Evolutionary conservation across 2,888 invertebrate species (phyloP).

Genomic region (Eupithecia pulchellata): DNA sequence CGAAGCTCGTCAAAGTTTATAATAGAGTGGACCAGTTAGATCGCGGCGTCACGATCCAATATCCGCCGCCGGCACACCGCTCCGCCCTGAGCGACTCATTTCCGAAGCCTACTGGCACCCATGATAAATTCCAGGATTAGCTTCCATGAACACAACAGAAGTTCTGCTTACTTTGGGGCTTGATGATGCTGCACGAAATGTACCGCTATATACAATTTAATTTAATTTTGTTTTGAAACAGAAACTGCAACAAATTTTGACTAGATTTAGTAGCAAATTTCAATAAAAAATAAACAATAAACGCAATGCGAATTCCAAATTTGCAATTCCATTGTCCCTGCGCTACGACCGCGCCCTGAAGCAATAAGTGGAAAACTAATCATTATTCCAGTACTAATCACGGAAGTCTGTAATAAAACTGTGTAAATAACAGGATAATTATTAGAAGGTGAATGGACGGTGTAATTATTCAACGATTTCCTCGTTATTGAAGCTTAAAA

Average conservation of each 20-base stretch:
- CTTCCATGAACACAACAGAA: not conserved
- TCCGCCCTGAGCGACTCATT: conserved; percentile 17
- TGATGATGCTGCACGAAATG: not conserved
- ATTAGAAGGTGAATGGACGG: conserved; percentile 1
- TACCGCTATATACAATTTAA: not conserved
- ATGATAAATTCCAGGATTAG: not conserved
- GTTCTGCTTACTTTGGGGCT: not conserved
- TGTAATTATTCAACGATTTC: not conserved
- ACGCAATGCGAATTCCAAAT: too few relatives aligned
- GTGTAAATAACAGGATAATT: not conserved
- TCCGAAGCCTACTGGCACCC: conserved; percentile 25
- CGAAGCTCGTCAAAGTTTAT: conserved; percentile 1
- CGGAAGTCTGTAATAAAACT: not conserved
- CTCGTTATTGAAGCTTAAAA: not conserved
- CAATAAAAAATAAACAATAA: not conserved
- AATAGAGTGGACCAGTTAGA: conserved; percentile 17
- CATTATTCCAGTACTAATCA: not conserved
- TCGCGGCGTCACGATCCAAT: conserved; percentile 19
- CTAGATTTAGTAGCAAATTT: too few relatives aligned
- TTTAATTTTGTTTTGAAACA: not conserved
- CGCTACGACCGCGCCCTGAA: not conserved
- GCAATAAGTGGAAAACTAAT: not conserved
- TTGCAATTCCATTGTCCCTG: too few relatives aligned
- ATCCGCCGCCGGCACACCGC: conserved; percentile 23
- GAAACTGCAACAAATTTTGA: too few relatives aligned